Percentiles rank a stretch among this genome's conserved stretches.
Conservation (phyloP, 2,113 vertebrate species). For the Axis porcinus region DNA sequence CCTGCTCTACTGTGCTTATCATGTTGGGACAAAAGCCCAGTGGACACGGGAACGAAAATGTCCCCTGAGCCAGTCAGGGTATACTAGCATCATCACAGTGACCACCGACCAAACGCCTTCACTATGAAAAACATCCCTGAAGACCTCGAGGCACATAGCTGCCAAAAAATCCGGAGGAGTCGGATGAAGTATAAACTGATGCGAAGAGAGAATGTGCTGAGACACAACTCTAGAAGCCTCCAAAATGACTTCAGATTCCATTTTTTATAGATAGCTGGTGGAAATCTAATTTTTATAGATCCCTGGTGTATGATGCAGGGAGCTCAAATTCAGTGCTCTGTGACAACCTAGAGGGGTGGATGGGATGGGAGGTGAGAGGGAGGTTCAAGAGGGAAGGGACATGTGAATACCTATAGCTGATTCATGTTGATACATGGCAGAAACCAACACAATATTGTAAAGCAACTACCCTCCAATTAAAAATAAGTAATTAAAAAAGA, state of each 20-base stretch:
- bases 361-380: neutral
- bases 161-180: neutral
- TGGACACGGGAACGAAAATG: neutral
- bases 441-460: neutral
- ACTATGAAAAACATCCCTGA: neutral
- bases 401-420: neutral
- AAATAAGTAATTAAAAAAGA: neutral
- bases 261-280: neutral
- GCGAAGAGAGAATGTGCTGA: neutral
- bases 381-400: neutral
- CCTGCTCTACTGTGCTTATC: neutral
- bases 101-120: neutral
- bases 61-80: neutral
- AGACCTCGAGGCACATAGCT: neutral
- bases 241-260: neutral
- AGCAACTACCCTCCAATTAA: neutral
- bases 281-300: neutral
- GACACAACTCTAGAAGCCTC: neutral
- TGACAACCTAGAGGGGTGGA: neutral
- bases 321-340: neutral
- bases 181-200: neutral
- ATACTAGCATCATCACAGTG: neutral
- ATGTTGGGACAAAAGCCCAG: fast-evolving
- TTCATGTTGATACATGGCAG: neutral
- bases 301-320: neutral